These are phyloP conservation scores for Acomys russatus DNA, from an alignment of 2,797 vertebrate genomes.

Conservation along the genomic window DNA sequence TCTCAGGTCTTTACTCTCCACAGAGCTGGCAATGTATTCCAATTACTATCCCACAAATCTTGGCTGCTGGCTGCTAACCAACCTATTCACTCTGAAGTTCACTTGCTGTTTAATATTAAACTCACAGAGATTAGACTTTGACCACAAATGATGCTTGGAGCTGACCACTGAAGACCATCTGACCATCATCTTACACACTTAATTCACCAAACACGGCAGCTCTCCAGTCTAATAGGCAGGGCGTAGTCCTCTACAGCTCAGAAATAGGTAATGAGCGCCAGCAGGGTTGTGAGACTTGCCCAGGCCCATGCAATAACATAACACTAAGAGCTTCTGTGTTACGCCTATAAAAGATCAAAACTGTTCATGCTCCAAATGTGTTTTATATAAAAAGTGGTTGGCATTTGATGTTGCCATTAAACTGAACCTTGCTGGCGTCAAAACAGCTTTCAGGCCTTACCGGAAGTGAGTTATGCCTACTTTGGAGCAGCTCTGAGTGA, in stretches of 20 bases:
- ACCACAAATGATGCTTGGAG: background rate
- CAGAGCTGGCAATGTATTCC: slow-evolving; percentile 47
- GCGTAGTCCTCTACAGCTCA: slow-evolving; percentile 13
- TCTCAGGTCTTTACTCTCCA: slow-evolving; percentile 56
- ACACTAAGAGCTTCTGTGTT: slow-evolving; percentile 57
- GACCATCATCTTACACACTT: slow-evolving; percentile 27
- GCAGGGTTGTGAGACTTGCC: background rate
- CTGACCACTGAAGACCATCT: background rate
- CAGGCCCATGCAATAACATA: slow-evolving; percentile 25
- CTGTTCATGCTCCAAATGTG: slow-evolving; percentile 6
- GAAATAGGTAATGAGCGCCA: slow-evolving; percentile 51
- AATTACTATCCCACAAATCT: slow-evolving; percentile 62
- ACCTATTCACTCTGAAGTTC: background rate
- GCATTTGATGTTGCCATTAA: slow-evolving; percentile 48
- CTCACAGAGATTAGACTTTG: background rate
- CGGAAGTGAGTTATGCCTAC: slow-evolving; percentile 33
- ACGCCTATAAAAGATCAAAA: slow-evolving; percentile 65
- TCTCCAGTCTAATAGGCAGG: background rate
- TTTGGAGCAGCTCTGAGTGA: background rate
- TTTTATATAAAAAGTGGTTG: slow-evolving; percentile 61
- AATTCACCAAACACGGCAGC: background rate
- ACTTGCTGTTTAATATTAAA: slow-evolving; percentile 2
- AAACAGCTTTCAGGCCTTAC: slow-evolving; percentile 41
- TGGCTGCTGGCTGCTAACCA: background rate
- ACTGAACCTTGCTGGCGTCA: slow-evolving; percentile 41